Percentiles rank a stretch among this genome's conserved stretches.
These are phyloP conservation scores for Bettongia penicillata DNA, from an alignment of 2,113 vertebrate species.

Conservation along the genomic window DNA sequence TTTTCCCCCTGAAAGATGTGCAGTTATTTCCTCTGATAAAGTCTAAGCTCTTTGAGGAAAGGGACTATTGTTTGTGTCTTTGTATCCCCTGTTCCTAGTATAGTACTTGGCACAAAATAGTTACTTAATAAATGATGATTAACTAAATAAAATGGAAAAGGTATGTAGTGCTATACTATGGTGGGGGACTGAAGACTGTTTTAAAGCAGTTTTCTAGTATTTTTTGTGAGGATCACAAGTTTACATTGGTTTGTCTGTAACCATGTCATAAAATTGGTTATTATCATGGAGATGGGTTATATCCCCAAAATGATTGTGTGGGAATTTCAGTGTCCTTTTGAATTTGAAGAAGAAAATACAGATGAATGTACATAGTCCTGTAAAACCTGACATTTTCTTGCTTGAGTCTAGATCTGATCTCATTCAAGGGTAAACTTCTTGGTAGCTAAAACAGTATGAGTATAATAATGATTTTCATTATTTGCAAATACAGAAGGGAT, in stretches of 20 bases:
- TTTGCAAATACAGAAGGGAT: conserved; percentile 61
- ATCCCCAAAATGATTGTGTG: neutral
- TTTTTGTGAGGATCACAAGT: neutral
- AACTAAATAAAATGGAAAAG: neutral
- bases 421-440: neutral
- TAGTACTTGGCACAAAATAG: neutral
- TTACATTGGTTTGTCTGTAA: neutral
- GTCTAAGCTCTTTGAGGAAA: neutral
- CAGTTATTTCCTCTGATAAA: neutral
- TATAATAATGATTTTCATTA: conserved; percentile 66
- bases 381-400: neutral
- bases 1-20: neutral
- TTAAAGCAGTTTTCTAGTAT: neutral
- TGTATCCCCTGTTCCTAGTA: neutral
- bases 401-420: neutral
- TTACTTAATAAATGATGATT: neutral
- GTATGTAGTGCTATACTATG: neutral
- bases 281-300: conserved; percentile 6
- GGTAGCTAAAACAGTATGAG: conserved; percentile 56
- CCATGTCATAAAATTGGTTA: neutral
- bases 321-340: neutral
- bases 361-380: neutral
- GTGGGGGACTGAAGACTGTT: neutral
- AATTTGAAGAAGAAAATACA: conserved; percentile 26
- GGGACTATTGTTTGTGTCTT: neutral